phyloP scores from a whole-genome alignment of 2,888 invertebrate genomes.

The Cheiracanthium punctorium region DNA sequence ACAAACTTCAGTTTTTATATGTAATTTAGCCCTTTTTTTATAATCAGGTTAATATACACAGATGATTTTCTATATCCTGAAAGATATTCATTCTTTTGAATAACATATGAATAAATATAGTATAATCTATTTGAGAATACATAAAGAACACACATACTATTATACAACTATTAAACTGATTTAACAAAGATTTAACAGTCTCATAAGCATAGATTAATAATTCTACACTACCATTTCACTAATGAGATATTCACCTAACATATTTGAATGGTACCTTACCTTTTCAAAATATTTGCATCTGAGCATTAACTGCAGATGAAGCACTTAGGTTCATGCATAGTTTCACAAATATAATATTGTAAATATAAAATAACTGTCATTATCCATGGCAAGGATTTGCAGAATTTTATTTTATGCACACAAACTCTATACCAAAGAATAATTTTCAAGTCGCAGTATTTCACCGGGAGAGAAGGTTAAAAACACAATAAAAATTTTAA shows the following conservation, averaged over 20 bases:
- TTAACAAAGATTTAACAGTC: constrained; percentile 10
- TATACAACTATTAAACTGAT: constrained; percentile 1
- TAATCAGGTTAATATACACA: too few species aligned
- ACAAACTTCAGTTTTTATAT: too few species aligned
- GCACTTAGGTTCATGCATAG: constrained; percentile 50
- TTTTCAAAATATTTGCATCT: constrained; percentile 22
- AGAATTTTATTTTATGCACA: too few species aligned
- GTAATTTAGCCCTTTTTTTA: too few species aligned
- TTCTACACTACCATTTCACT: constrained; percentile 17
- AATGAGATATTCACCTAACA: neutral
- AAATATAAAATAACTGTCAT: neutral
- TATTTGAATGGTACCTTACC: neutral
- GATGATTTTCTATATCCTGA: too few species aligned
- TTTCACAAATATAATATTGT: constrained; percentile 15
- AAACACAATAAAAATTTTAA: too few species aligned
- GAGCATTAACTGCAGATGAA: constrained; percentile 45
- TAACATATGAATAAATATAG: too few species aligned
- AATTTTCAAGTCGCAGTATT: too few species aligned
- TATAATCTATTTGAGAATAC: neutral
- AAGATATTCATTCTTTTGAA: too few species aligned
- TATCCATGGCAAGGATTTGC: neutral
- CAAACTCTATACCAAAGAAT: too few species aligned
- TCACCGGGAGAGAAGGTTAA: too few species aligned
- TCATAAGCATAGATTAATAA: constrained; percentile 27
- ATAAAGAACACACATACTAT: constrained; percentile 4